These are phyloP conservation scores for Sphaerophoria taeniata DNA, from an alignment of 2,888 invertebrate genomes.

Conservation along the genomic window DNA sequence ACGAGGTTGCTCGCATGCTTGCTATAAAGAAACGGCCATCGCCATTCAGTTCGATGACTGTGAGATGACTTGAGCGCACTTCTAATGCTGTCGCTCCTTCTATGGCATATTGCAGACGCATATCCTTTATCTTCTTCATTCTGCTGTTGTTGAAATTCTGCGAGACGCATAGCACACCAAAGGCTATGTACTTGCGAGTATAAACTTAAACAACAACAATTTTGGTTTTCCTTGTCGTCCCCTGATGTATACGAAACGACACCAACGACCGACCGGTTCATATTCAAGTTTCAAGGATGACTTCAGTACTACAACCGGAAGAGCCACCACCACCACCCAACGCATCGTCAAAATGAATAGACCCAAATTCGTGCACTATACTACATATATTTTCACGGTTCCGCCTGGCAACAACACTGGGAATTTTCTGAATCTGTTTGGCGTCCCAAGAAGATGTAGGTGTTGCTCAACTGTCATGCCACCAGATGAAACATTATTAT, in stretches of 20 bases:
- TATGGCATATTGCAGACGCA: conserved; percentile 62
- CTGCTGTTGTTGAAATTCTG: conserved; percentile 64
- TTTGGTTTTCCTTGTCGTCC: conserved; percentile 35
- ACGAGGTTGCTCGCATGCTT: conserved; percentile 1
- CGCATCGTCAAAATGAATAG: conserved; percentile 16
- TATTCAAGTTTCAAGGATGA: conserved; percentile 68
- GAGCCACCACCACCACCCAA: no score
- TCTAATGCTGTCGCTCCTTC: conserved; percentile 66
- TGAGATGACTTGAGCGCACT: conserved; percentile 32
- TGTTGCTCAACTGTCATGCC: conserved; percentile 48
- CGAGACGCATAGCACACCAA: conserved; percentile 66
- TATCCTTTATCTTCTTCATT: conserved; percentile 72
- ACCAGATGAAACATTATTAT: conserved; percentile 7
- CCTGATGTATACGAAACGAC: background rate
- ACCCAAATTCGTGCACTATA: conserved; percentile 59
- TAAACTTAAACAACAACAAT: conserved; percentile 7
- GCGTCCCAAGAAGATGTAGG: conserved; percentile 54
- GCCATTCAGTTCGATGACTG: background rate
- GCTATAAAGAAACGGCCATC: conserved; percentile 2
- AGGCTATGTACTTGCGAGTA: conserved; percentile 45
- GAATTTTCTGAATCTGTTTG: conserved; percentile 14
- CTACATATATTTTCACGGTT: conserved; percentile 48
- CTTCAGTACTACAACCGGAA: conserved; percentile 36
- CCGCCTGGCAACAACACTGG: conserved; percentile 65
- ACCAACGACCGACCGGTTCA: conserved; percentile 34